A percentile compares a stretch with the other conserved stretches of the same genome.
These are phyloP conservation scores for Fregata magnificens DNA, from an alignment of 2,113 vertebrate species.

Conservation along the genomic window DNA sequence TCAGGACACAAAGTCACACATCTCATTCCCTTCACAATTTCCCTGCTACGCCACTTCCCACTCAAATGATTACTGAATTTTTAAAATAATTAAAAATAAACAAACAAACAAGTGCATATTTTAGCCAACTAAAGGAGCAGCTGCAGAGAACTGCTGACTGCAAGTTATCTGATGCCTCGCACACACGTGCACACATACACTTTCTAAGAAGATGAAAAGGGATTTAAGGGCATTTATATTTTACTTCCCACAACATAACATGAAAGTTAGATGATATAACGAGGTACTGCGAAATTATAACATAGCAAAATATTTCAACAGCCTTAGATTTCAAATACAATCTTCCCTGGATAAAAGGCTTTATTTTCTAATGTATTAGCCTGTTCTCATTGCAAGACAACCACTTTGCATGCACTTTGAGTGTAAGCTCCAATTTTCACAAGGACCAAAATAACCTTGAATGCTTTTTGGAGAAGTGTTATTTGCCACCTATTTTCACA, in stretches of 20 bases:
- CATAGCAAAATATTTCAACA: neutral
- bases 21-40: neutral
- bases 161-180: neutral
- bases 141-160: neutral
- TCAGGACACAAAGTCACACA: neutral
- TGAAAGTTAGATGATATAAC: neutral
- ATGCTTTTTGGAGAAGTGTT: neutral
- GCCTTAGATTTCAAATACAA: neutral
- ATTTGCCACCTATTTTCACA: neutral
- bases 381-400: neutral
- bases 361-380: neutral
- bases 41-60: neutral
- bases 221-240: neutral
- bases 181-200: neutral
- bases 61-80: neutral
- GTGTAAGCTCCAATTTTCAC: neutral
- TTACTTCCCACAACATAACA: neutral
- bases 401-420: neutral
- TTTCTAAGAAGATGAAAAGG: neutral
- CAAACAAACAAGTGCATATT: constrained; percentile 18
- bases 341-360: neutral
- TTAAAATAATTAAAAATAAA: constrained; percentile 11
- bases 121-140: neutral
- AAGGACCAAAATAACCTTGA: neutral
- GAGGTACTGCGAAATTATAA: neutral